Evolutionary conservation across 1,140 invertebrate genomes (phyloP).

Genomic region (Helicoverpa zea): DNA sequence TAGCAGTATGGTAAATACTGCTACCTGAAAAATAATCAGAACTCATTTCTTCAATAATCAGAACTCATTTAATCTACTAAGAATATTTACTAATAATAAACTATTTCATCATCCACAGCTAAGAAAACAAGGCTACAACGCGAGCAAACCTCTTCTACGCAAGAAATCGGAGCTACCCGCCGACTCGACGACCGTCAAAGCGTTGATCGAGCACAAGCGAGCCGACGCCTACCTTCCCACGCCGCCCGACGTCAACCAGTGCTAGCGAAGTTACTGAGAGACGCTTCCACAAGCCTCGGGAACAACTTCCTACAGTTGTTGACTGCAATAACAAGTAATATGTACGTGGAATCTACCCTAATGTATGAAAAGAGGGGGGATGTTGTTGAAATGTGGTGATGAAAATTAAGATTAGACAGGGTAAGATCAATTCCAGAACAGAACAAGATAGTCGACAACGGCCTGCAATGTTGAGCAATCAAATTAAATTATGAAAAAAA

Average conservation of each 20-base stretch:
- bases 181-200: slow-evolving; percentile 95
- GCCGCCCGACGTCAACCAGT: slow-evolving; percentile 94
- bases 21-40: no score
- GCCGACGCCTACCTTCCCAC: slow-evolving; percentile 94
- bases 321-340: not conserved
- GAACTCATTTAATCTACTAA: not conserved
- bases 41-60: no score
- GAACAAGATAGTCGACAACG: not conserved
- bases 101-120: slow-evolving; percentile 54
- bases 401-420: not conserved
- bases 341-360: not conserved
- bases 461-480: slow-evolving; percentile 20
- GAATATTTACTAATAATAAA: not conserved
- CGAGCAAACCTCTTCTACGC: slow-evolving; percentile 91
- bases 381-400: not conserved
- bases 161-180: slow-evolving; percentile 98
- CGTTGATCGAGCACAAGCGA: slow-evolving; percentile 96
- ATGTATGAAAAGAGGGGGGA: no score
- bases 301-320: no score
- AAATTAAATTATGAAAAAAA: not conserved
- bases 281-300: slow-evolving; percentile 2
- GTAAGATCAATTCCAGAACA: not conserved
- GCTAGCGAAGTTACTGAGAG: slow-evolving; percentile 87
- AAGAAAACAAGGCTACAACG: slow-evolving; percentile 74
- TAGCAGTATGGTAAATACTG: no score